These are phyloP conservation scores for Drosophila biarmipes DNA, from an alignment of 1,140 invertebrate species.

Conservation along the genomic window DNA sequence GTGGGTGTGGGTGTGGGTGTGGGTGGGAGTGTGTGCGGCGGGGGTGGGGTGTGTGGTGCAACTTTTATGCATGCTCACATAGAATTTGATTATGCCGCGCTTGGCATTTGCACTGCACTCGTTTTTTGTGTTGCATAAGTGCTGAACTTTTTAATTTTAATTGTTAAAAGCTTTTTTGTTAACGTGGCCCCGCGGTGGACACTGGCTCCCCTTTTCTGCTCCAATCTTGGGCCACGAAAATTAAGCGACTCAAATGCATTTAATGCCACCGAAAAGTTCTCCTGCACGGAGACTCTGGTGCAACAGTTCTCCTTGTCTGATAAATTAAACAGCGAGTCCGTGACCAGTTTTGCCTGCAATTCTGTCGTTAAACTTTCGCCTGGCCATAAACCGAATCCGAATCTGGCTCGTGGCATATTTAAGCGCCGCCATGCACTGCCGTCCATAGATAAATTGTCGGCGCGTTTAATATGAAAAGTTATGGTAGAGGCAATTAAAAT, in stretches of 20 bases:
- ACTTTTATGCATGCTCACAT: conserved; percentile 75
- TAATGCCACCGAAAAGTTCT: conserved; percentile 60
- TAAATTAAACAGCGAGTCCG: conserved; percentile 73
- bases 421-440: conserved; percentile 69
- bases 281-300: conserved; percentile 37
- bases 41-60: conserved; percentile 28
- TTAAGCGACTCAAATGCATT: conserved; percentile 77
- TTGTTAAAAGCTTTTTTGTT: conserved; percentile 82
- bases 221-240: conserved; percentile 48
- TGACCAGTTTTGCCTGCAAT: conserved; percentile 46
- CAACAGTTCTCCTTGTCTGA: conserved; percentile 73
- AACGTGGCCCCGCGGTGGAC: conserved; percentile 30
- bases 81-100: conserved; percentile 77
- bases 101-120: conserved; percentile 61
- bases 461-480: conserved; percentile 77
- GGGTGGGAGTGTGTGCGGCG: conserved; percentile 7
- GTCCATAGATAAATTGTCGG: conserved; percentile 75
- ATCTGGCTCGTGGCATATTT: conserved; percentile 70
- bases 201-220: conserved; percentile 6
- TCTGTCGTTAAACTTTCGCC: conserved; percentile 59
- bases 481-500: conserved; percentile 70
- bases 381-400: conserved; percentile 63
- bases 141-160: conserved; percentile 84
- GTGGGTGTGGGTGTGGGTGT: background rate
- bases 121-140: conserved; percentile 61